Conservation (phyloP, 2,888 invertebrate species). For the Seira ritae region DNA sequence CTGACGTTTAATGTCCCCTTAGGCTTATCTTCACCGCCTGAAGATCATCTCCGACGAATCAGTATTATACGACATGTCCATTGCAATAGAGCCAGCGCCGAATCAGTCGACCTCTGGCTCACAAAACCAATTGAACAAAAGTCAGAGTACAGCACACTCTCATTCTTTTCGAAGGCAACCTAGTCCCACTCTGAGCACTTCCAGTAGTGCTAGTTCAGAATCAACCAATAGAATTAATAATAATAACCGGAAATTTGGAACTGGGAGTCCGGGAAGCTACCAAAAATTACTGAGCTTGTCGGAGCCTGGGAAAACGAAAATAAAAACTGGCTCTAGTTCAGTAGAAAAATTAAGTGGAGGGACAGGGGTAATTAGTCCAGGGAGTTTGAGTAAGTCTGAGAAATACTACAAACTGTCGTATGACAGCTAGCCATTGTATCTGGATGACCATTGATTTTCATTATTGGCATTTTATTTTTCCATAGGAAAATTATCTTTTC, state of each 20-base stretch:
- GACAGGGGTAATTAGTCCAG: slow-evolving; percentile 28
- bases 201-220: slow-evolving; percentile 64
- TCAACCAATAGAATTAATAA: slow-evolving; percentile 62
- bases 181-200: slow-evolving; percentile 55
- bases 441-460: too few species aligned
- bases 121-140: slow-evolving; percentile 43
- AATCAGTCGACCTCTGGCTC: slow-evolving; percentile 30
- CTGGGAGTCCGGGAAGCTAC: slow-evolving; percentile 97
- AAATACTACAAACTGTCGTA: not conserved
- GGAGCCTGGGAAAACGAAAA: slow-evolving; percentile 79
- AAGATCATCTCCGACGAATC: slow-evolving; percentile 95
- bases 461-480: not conserved
- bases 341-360: slow-evolving; percentile 35
- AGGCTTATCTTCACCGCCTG: slow-evolving; percentile 95
- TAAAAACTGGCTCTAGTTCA: slow-evolving; percentile 79
- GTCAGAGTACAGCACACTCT: slow-evolving; percentile 35
- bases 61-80: slow-evolving; percentile 89
- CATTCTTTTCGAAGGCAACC: slow-evolving; percentile 56
- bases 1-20: slow-evolving; percentile 32
- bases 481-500: slow-evolving; percentile 48
- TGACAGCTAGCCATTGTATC: not conserved
- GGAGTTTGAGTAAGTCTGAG: slow-evolving; percentile 59
- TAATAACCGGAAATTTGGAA: slow-evolving; percentile 78
- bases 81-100: slow-evolving; percentile 87
- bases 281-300: slow-evolving; percentile 95